Evolutionary conservation across 2,888 invertebrate genomes (phyloP).

Genomic region (Ochropacha duplaris): DNA sequence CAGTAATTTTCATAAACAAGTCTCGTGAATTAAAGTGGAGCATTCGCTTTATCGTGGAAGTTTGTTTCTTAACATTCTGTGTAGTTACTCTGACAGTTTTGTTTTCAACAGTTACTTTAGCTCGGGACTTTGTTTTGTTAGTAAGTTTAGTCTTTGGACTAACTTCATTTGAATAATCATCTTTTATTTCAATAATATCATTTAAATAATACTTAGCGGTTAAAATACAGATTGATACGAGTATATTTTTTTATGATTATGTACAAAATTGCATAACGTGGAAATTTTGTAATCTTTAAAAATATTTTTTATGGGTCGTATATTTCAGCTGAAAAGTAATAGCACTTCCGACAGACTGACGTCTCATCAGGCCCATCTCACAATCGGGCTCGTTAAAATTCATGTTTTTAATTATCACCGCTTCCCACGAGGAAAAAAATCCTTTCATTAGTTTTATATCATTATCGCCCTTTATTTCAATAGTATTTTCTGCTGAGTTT

Average conservation of each 20-base stretch:
- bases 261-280: too few relatives aligned
- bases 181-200: neutral
- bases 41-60: neutral
- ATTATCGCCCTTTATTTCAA: slow-evolving; percentile 48
- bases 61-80: slow-evolving; percentile 1
- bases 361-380: slow-evolving; percentile 36
- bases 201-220: neutral
- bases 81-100: slow-evolving; percentile 1
- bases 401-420: slow-evolving; percentile 61
- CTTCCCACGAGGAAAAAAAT: slow-evolving; percentile 28
- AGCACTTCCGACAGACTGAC: slow-evolving; percentile 27
- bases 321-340: slow-evolving; percentile 19
- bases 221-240: neutral
- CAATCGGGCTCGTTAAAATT: slow-evolving; percentile 64
- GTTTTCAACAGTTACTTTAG: neutral
- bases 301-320: slow-evolving; percentile 11
- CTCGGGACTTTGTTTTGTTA: neutral
- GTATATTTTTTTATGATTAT: neutral
- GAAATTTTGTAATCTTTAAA: too few relatives aligned
- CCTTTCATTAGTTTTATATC: slow-evolving; percentile 53
- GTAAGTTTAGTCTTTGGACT: neutral
- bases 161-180: neutral
- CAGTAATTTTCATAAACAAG: slow-evolving; percentile 30
- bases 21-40: slow-evolving; percentile 1
- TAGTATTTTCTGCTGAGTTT: slow-evolving; percentile 3